Conservation (phyloP, 1,140 invertebrate genomes). For the Globodera ellingtonae region DNA sequence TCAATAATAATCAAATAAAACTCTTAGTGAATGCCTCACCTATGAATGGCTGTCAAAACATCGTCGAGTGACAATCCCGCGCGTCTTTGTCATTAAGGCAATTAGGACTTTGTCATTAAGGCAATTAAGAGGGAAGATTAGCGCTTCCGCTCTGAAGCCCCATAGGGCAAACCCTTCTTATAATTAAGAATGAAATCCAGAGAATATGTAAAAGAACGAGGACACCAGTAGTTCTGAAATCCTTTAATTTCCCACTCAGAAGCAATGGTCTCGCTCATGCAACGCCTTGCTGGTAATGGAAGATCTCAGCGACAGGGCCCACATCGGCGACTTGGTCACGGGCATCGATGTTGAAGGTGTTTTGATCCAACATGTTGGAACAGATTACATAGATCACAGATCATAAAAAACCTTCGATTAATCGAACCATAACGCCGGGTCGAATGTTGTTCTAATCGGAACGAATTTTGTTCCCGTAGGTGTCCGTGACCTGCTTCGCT, state of each 20-base stretch:
- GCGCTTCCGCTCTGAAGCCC: too few species aligned
- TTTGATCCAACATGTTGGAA: neutral
- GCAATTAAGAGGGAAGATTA: slow-evolving; percentile 32
- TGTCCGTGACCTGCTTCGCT: slow-evolving; percentile 49
- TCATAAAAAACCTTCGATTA: too few species aligned
- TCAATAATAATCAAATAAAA: neutral
- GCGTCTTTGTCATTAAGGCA: slow-evolving; percentile 61
- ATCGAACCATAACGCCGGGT: too few species aligned
- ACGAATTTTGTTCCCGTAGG: neutral
- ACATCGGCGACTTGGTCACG: slow-evolving; percentile 43
- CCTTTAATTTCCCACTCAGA: slow-evolving; percentile 28
- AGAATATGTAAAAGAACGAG: too few species aligned
- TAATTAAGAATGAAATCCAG: too few species aligned
- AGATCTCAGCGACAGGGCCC: slow-evolving; percentile 54
- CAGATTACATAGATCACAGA: neutral
- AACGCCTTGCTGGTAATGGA: slow-evolving; percentile 60
- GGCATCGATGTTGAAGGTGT: slow-evolving; percentile 50
- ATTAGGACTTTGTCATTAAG: slow-evolving; percentile 56
- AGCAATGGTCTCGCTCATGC: slow-evolving; percentile 48
- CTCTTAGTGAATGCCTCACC: slow-evolving; percentile 56
- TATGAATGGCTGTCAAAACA: slow-evolving; percentile 62
- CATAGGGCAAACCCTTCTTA: too few species aligned
- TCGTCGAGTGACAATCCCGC: slow-evolving; percentile 55
- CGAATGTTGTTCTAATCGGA: too few species aligned
- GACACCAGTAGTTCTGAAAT: too few species aligned